These are phyloP conservation scores for Atta colombica DNA, from an alignment of 1,140 invertebrate species.

Conservation along the genomic window DNA sequence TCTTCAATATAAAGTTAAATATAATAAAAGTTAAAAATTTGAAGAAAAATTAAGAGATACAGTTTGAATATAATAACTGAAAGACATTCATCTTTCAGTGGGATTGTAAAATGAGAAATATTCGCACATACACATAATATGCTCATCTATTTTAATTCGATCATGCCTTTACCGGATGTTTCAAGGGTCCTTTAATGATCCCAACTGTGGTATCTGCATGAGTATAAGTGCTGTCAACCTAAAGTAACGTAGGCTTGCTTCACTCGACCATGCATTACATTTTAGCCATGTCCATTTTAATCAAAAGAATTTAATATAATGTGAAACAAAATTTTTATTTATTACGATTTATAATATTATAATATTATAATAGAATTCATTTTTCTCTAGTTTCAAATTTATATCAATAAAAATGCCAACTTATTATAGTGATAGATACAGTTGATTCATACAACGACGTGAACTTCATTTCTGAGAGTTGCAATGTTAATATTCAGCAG, in stretches of 20 bases:
- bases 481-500: slow-evolving; percentile 45
- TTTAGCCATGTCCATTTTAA: slow-evolving; percentile 39
- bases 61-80: background rate
- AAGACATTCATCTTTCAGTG: background rate
- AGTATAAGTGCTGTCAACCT: slow-evolving; percentile 55
- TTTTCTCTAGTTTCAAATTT: background rate
- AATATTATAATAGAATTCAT: background rate
- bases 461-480: slow-evolving; percentile 33
- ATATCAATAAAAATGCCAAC: background rate
- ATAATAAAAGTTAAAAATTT: background rate
- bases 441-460: background rate
- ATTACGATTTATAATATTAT: too few species aligned
- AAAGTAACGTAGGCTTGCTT: slow-evolving; percentile 44
- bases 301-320: slow-evolving; percentile 12
- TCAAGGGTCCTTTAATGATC: slow-evolving; percentile 70
- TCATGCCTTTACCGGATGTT: slow-evolving; percentile 70
- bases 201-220: slow-evolving; percentile 59
- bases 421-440: background rate
- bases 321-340: background rate
- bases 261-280: slow-evolving; percentile 20
- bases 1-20: background rate
- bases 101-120: slow-evolving; percentile 18
- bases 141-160: slow-evolving; percentile 67
- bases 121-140: slow-evolving; percentile 8
- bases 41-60: background rate